Evolutionary conservation across 2,113 vertebrate genomes (phyloP).

Genomic region (Pedetes capensis): DNA sequence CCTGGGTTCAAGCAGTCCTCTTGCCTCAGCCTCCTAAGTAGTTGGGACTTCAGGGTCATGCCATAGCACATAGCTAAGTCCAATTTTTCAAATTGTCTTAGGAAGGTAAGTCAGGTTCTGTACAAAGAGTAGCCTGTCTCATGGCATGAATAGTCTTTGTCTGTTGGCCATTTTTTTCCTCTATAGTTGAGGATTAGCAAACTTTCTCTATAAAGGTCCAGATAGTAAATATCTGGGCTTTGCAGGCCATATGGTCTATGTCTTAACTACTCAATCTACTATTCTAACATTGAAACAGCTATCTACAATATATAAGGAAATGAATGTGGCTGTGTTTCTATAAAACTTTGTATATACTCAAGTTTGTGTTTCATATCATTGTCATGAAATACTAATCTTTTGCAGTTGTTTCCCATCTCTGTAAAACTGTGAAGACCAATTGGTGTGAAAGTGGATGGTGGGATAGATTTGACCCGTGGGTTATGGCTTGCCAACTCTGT

Average conservation of each 20-base stretch:
- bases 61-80: neutral
- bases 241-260: neutral
- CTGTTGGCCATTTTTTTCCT: neutral
- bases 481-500: neutral
- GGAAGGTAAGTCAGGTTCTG: neutral
- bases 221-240: neutral
- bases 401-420: neutral
- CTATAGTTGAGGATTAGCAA: neutral
- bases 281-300: neutral
- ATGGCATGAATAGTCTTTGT: neutral
- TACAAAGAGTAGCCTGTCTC: neutral
- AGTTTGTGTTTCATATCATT: slow-evolving; percentile 10
- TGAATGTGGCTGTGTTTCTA: neutral
- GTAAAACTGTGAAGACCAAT: slow-evolving; percentile 24
- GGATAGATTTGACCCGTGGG: neutral
- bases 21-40: neutral
- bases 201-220: neutral
- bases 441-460: neutral
- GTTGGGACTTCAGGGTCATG: neutral
- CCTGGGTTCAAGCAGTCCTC: neutral
- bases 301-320: neutral
- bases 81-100: neutral
- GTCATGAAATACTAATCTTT: neutral
- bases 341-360: neutral
- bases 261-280: neutral